Percentiles rank a stretch among this genome's conserved stretches.
These are phyloP conservation scores for Drosophila teissieri DNA, from an alignment of 1,140 invertebrate species.

Conservation along the genomic window DNA sequence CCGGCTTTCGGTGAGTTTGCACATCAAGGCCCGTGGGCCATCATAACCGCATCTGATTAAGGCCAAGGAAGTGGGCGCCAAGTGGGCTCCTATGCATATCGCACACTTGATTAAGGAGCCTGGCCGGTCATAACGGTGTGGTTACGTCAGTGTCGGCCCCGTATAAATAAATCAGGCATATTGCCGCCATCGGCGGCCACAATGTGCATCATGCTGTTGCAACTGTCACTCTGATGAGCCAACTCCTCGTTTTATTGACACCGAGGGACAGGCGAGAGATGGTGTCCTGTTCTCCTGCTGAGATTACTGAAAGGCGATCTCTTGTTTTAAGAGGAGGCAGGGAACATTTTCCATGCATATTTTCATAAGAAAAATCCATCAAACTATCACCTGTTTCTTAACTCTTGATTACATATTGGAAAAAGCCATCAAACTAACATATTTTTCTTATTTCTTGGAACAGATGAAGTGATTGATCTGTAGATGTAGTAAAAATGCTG, in stretches of 20 bases:
- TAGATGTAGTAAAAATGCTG: no score
- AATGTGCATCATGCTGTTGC: slow-evolving; percentile 25
- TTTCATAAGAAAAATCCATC: background rate
- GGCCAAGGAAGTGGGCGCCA: slow-evolving; percentile 14
- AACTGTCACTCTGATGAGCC: slow-evolving; percentile 2
- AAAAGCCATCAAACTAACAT: no score
- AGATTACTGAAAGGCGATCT: background rate
- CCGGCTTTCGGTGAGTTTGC: slow-evolving; percentile 49
- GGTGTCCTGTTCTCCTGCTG: background rate
- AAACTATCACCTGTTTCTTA: no score
- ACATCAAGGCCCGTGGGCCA: slow-evolving; percentile 37
- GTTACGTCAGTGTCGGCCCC: slow-evolving; percentile 43
- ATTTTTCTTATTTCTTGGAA: no score
- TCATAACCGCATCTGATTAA: slow-evolving; percentile 67
- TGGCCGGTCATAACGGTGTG: slow-evolving; percentile 4
- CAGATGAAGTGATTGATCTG: no score
- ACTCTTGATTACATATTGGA: no score
- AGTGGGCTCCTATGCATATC: slow-evolving; percentile 55
- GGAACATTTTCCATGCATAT: background rate
- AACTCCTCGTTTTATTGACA: slow-evolving; percentile 39
- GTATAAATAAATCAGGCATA: slow-evolving; percentile 65
- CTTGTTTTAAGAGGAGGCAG: background rate
- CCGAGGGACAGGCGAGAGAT: background rate
- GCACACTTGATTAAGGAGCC: slow-evolving; percentile 66
- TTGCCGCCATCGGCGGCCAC: slow-evolving; percentile 32